These are phyloP conservation scores for Drosophila lutescens DNA, from an alignment of 2,888 invertebrate species.

Conservation along the genomic window DNA sequence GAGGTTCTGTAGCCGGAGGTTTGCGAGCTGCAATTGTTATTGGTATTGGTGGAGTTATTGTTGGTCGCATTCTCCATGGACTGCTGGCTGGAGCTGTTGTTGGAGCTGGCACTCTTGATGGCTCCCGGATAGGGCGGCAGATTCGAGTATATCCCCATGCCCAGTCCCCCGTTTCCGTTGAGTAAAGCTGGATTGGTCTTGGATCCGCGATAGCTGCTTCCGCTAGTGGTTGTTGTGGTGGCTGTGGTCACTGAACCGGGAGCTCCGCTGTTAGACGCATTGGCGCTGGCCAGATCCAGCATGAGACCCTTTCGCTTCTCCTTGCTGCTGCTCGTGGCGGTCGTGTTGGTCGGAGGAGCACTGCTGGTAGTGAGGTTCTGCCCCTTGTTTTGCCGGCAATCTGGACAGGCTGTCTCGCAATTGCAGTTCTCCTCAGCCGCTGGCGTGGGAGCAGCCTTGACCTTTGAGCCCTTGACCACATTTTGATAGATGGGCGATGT, in stretches of 20 bases:
- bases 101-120: constrained; percentile 70
- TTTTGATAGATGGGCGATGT: constrained; percentile 78
- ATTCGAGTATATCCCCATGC: constrained; percentile 76
- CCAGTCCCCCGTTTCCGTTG: constrained; percentile 67
- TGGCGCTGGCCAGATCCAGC: constrained; percentile 86
- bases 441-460: neutral
- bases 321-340: constrained; percentile 13
- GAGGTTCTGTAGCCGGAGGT: constrained; percentile 81
- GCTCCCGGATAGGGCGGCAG: constrained; percentile 77
- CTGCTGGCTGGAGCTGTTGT: constrained; percentile 71
- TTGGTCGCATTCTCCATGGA: constrained; percentile 71
- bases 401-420: constrained; percentile 67
- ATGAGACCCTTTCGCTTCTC: constrained; percentile 86
- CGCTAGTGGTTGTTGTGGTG: constrained; percentile 46
- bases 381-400: constrained; percentile 67
- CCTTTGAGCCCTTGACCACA: constrained; percentile 36
- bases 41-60: constrained; percentile 75
- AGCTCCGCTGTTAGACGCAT: constrained; percentile 14
- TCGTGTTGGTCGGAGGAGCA: neutral
- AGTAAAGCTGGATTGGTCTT: constrained; percentile 62
- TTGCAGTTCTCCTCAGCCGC: constrained; percentile 65
- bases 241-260: constrained; percentile 35
- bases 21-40: constrained; percentile 78
- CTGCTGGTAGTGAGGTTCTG: neutral
- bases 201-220: constrained; percentile 56